Base-by-base conservation (phyloP, 2,797 vertebrate genomes). In the Bufotes viridis region DNA sequence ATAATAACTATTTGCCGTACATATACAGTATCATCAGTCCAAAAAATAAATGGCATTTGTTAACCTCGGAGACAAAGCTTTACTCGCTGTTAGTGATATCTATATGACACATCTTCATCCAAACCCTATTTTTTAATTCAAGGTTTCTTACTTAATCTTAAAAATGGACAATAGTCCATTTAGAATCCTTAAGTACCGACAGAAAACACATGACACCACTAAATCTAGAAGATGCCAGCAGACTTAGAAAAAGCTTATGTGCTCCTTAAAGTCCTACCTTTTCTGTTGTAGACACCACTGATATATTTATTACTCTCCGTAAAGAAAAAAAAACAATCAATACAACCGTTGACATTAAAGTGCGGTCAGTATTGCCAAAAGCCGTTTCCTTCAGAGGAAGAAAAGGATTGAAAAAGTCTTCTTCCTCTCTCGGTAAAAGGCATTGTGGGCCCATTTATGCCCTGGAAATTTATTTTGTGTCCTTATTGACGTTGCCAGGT, bases 401-500 rank as follows among this genome's bases (percentile, higher is more conserved):
- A 81, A 86, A 78, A 34, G 65, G 42, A 51, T 14, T 26, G 2
- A 70, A 82, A 91, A 87, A 72, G 84, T 60, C 11, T 90, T 89
- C 90, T 87, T 17, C 7, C 20, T 29, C 55, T 88, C 90, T 82
- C 90, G 91, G 91, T 91, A 80, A 92, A 72, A 88, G 55, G 60
- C 80, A 60, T 92, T 91, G 89, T 87, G 85, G 90, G 88, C 88
- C 81, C 89, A 78, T 88, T 93, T 82, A 86, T 91, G 90, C 91
- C 78, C 89, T 55, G 58, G 88, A 87, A 90, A 93, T 93, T 91
- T 93, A 91, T 93, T 92, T 92, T 90, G 82, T 89, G 60, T 78
- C 72, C 74, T 13, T 86, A 82, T 90, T 92, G 91, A 93, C 91
- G 65, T 12, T 92, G 93, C 92, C 93, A 93, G 91, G 78, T 69